phyloP scores from a whole-genome alignment of 2,888 invertebrate species.

The Hecatera dysodea region DNA sequence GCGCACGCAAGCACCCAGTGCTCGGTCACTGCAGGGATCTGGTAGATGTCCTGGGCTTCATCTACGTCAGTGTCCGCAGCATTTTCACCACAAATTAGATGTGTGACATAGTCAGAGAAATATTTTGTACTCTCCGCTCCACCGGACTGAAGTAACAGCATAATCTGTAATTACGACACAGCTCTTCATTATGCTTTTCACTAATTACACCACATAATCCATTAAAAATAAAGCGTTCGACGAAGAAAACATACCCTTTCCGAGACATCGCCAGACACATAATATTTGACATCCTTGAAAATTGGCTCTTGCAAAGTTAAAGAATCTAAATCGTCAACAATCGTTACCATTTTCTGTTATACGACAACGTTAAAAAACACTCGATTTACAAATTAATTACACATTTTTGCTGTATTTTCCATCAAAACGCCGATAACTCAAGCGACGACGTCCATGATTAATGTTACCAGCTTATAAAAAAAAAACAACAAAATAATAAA shows the following conservation, averaged over 20 bases:
- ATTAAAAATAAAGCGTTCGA: conserved; percentile 75
- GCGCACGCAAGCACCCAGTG: conserved; percentile 95
- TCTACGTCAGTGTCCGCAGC: conserved; percentile 96
- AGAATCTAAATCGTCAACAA: conserved; percentile 89
- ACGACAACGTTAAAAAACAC: conserved; percentile 68
- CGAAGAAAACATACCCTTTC: conserved; percentile 92
- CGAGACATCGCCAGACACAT: conserved; percentile 94
- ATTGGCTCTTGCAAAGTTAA: conserved; percentile 91
- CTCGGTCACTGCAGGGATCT: conserved; percentile 96
- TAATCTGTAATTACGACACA: conserved; percentile 91
- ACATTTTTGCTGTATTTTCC: conserved; percentile 79
- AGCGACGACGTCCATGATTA: conserved; percentile 84
- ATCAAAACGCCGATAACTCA: conserved; percentile 80
- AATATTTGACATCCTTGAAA: conserved; percentile 96
- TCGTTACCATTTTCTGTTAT: conserved; percentile 89
- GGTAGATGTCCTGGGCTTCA: conserved; percentile 98
- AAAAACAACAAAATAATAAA: not conserved
- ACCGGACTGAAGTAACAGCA: conserved; percentile 94
- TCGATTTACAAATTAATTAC: conserved; percentile 75
- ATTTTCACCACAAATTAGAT: conserved; percentile 96
- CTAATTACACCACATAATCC: conserved; percentile 71
- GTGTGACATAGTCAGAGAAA: conserved; percentile 97
- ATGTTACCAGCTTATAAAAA: conserved; percentile 69
- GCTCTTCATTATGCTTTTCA: conserved; percentile 48
- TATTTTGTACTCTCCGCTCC: conserved; percentile 97